Percentiles rank a stretch among this genome's conserved stretches.
phyloP scores from a whole-genome alignment of 2,797 vertebrate genomes.

The Danio tinwini region DNA sequence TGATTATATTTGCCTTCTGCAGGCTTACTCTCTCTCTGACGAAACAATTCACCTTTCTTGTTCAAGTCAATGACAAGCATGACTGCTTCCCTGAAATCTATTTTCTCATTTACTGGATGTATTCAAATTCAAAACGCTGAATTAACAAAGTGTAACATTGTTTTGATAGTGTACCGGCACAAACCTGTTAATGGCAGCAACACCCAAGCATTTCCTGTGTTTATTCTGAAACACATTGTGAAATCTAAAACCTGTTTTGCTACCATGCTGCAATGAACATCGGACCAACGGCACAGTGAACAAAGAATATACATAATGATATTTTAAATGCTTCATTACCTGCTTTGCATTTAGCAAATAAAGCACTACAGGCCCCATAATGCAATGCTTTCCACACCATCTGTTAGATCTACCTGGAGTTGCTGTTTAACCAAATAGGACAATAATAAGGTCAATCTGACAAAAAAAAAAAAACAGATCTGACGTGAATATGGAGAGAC shows the following conservation, averaged over 20 bases:
- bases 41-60: slow-evolving; percentile 8
- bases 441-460: slow-evolving; percentile 6
- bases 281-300: background rate
- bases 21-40: slow-evolving; percentile 10
- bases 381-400: slow-evolving; percentile 8
- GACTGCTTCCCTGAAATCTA: slow-evolving; percentile 1
- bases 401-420: slow-evolving; percentile 41
- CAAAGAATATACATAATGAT: background rate
- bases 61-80: background rate
- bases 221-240: background rate
- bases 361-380: slow-evolving; percentile 40
- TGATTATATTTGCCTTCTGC: slow-evolving; percentile 20
- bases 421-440: slow-evolving; percentile 23
- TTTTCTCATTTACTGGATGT: background rate
- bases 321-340: background rate
- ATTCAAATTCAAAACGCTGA: background rate
- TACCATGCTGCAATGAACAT: background rate
- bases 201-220: slow-evolving; percentile 4
- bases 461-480: slow-evolving; percentile 38
- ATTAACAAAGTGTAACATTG: background rate
- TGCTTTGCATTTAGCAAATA: slow-evolving; percentile 4
- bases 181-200: slow-evolving; percentile 16
- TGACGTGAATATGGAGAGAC: slow-evolving; percentile 44
- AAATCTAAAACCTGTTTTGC: slow-evolving; percentile 50
- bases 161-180: background rate